Base-by-base conservation (phyloP, 1,140 invertebrate genomes). In the Dysdera silvatica region DNA sequence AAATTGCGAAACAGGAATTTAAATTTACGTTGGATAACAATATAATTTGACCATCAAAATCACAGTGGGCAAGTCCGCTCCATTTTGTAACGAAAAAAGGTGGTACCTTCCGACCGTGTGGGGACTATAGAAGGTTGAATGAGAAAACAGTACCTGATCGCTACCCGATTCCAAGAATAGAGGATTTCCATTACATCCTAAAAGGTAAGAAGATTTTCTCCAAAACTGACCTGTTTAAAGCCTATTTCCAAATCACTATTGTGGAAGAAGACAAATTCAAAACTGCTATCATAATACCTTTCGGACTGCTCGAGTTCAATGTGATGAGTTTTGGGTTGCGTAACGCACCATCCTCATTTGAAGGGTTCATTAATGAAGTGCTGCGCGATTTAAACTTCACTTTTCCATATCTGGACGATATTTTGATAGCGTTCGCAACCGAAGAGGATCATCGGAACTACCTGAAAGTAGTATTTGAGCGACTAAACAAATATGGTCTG, bases 11-110 rank as follows among this genome's bases (percentile, higher is more conserved):
- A 10, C 14, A 51, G 18, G 23, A 51, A 51, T 51, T 45, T 51
- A 12, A 51, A 10, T 29, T 4, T 20, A 45, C 23, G 41, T 18
- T 18, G 41, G 23, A 8, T 10, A 45, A 45, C 23, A 18, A 45
- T 18, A 45, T 45, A n/a, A n/a, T n/a, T n/a, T n/a, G n/a, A n/a
- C n/a, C n/a, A 1, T 74, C 74, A 5, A 67, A 69, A 0, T 75
- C 72, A 14, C 68, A 75, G 0, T 83, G 79, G 75, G 68, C 73
- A 8, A 73, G 74, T 0, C 66, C 64, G 12, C 35, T 72, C 2
- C 70, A 70, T 57, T 32, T 72, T 47, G 68, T 70, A 10, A 57
- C 47, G 0, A 68, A 72, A 37, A 56, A 37, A 16, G 35, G 18
- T 31, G 53, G 24, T 14, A 58, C 63, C 4, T 58, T 63, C 40